Evolutionary conservation across 2,888 invertebrate species (phyloP).

Genomic region (Cantharis lateralis): DNA sequence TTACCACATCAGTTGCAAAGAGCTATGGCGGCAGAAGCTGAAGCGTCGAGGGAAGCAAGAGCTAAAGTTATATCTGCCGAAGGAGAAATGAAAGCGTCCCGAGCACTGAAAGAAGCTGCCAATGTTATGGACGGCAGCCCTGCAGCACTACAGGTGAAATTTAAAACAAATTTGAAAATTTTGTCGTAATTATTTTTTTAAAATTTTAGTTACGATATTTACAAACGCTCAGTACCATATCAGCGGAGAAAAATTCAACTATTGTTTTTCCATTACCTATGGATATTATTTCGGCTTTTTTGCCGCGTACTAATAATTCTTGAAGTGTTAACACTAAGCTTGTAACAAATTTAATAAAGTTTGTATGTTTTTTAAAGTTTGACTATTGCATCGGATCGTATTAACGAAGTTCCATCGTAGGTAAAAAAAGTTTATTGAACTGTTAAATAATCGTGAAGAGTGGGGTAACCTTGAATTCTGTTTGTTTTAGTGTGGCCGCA

Average conservation of each 20-base stretch:
- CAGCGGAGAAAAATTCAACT: slow-evolving; percentile 93
- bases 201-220: slow-evolving; percentile 74
- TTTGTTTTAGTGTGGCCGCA: not conserved
- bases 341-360: not conserved
- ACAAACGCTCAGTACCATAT: slow-evolving; percentile 89
- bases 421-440: not conserved
- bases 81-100: slow-evolving; percentile 85
- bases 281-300: slow-evolving; percentile 69
- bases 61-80: slow-evolving; percentile 83
- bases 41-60: slow-evolving; percentile 78
- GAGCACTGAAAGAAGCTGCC: slow-evolving; percentile 83
- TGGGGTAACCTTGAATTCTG: not conserved
- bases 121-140: slow-evolving; percentile 83
- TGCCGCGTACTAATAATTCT: slow-evolving; percentile 46
- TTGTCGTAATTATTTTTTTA: not conserved
- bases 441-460: not conserved
- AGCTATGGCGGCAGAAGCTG: slow-evolving; percentile 86
- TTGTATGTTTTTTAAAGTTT: not conserved
- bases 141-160: slow-evolving; percentile 73
- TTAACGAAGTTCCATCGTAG: not conserved
- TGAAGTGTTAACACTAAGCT: not conserved
- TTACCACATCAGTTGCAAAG: slow-evolving; percentile 76
- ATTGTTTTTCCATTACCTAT: slow-evolving; percentile 93
- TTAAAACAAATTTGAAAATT: not conserved
- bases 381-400: not conserved